These are phyloP conservation scores for Mus spicilegus DNA, from an alignment of 2,113 vertebrate species.

Conservation along the genomic window DNA sequence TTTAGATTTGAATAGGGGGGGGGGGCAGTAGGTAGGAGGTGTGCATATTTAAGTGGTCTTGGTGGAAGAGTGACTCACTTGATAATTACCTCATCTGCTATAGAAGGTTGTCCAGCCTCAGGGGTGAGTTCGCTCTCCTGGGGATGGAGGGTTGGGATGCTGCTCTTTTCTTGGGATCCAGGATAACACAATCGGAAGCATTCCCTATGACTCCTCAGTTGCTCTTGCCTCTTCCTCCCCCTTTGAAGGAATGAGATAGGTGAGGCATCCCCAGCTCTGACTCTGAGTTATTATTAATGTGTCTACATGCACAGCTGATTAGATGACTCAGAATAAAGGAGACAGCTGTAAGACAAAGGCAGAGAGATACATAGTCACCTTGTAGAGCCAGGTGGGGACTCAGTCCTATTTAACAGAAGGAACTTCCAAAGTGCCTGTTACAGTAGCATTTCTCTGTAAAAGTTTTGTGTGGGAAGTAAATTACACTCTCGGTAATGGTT, in stretches of 20 bases:
- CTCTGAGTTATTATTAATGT: neutral
- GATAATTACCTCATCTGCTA: neutral
- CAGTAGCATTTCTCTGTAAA: neutral
- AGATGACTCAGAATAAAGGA: neutral
- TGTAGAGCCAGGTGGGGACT: no score
- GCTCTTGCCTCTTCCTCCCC: neutral
- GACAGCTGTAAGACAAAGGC: neutral
- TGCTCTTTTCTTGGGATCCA: neutral
- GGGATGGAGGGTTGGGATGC: neutral
- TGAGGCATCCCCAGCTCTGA: neutral
- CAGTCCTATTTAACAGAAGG: neutral
- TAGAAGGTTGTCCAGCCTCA: neutral
- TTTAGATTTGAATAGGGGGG: neutral
- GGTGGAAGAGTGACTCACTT: neutral
- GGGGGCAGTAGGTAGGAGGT: neutral
- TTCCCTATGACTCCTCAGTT: no score
- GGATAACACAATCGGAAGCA: neutral
- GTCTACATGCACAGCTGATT: neutral
- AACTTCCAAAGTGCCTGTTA: neutral
- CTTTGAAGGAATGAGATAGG: neutral
- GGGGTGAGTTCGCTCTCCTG: neutral
- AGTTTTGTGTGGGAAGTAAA: neutral
- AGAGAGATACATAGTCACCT: neutral
- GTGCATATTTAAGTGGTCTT: neutral
- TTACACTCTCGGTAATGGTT: conserved; percentile 22